These are phyloP conservation scores for Venturia canescens DNA, from an alignment of 1,140 invertebrate species.

Conservation along the genomic window DNA sequence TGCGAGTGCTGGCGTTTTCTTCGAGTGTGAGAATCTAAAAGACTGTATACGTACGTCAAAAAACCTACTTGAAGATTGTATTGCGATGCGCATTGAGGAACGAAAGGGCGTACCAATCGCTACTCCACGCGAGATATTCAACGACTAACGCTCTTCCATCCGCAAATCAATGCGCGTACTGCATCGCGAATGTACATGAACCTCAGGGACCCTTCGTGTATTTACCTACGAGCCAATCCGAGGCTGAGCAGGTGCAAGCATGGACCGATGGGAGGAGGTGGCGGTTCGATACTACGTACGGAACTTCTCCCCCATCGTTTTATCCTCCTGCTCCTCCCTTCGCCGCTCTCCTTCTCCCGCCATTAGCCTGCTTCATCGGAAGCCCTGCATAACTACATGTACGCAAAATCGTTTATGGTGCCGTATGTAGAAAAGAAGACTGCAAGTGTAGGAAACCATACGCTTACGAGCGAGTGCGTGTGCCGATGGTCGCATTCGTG, in stretches of 20 bases:
- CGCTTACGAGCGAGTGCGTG: background rate
- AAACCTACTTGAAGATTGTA: background rate
- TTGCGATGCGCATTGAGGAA: background rate
- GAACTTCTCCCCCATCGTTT: background rate
- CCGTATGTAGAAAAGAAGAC: background rate
- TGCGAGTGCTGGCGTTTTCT: slow-evolving; percentile 21
- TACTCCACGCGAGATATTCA: background rate
- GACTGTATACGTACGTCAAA: background rate
- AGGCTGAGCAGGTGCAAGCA: slow-evolving; percentile 45
- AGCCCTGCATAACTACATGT: background rate
- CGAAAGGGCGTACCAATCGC: background rate
- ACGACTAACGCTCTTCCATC: background rate
- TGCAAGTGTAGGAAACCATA: background rate
- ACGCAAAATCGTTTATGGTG: slow-evolving; percentile 9
- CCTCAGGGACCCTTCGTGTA: slow-evolving; percentile 3
- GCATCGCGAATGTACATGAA: background rate
- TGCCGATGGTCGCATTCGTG: too few species aligned
- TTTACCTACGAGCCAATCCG: slow-evolving; percentile 36
- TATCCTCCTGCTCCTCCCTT: background rate
- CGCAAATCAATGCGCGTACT: background rate
- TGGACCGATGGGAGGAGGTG: slow-evolving; percentile 40
- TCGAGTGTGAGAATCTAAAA: background rate
- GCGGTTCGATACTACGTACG: slow-evolving; percentile 38
- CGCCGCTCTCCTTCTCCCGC: too few species aligned
- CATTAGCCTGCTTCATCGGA: background rate